Base-by-base conservation (phyloP, 1,140 invertebrate species). In the Phortica variegata region DNA sequence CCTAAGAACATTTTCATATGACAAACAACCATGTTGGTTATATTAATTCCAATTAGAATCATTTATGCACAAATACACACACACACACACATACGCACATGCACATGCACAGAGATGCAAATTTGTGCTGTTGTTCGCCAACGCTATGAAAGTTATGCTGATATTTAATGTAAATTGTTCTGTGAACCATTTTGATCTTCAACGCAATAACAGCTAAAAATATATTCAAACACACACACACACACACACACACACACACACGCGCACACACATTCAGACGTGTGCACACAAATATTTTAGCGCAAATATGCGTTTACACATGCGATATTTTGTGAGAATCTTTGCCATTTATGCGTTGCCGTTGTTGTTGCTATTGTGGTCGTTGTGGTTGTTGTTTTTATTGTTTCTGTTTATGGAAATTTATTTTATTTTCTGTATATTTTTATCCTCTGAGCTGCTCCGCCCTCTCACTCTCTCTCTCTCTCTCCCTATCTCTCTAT, bases 321-420 rank as follows among this genome's bases (percentile, higher is more conserved):
- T n/a, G n/a, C n/a, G n/a, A n/a, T n/a, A n/a, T n/a, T n/a, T n/a
- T n/a, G n/a, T n/a, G n/a, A n/a, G 29, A 12, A 7, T 31, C 12
- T 31, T 31, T 31, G 29, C 7, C 29, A 7, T 31, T 31, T 7
- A 31, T 12, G 29, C 7, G 29, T 12, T 31, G 29, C 7, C 29
- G 12, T 31, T 31, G 7, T 31, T 12, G 7, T 31, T 31, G 7
- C 29, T 31, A 8, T 31, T 31, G 29, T 31, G 12, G 7, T 31
- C 7, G 7, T 12, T 31, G 29, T 31, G 29, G 10, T 47, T 34
- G 38, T 16, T 9, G 26, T 18, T 32, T 16, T 7, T 60, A 62
- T 66, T 65, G 52, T 66, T 59, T 54, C 56, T 65, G 59, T 56
- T 66, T 65, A 65, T 65, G 62, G 52, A 65, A 65, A 66, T 65